These are phyloP conservation scores for Lamprologus sp. DNA, from an alignment of 2,113 vertebrate species.

Conservation along the genomic window DNA sequence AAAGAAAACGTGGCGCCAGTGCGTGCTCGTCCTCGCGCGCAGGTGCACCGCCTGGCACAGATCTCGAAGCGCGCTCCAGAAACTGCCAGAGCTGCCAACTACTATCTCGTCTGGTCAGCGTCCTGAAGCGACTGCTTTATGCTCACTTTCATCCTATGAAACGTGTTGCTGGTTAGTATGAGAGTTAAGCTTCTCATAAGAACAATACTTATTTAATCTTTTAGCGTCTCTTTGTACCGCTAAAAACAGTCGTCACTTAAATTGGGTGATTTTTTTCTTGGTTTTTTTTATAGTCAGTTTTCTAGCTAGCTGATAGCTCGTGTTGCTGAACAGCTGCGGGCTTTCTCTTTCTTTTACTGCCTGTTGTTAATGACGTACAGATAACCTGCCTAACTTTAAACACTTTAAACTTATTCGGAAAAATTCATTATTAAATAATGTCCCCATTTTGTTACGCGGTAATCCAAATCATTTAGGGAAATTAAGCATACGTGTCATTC, in stretches of 20 bases:
- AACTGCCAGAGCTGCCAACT: background rate
- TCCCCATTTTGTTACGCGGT: background rate
- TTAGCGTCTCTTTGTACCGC: background rate
- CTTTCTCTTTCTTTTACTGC: background rate
- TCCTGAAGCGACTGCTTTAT: fast-evolving
- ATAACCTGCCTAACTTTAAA: background rate
- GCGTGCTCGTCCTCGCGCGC: background rate
- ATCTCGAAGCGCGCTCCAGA: background rate
- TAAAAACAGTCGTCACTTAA: background rate
- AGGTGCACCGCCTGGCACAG: background rate
- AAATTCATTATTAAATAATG: background rate
- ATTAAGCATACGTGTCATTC: background rate
- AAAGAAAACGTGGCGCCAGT: background rate
- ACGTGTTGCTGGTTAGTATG: background rate
- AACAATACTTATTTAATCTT: background rate
- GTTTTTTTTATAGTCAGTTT: background rate
- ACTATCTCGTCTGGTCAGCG: background rate
- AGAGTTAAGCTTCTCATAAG: background rate
- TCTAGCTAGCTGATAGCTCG: background rate
- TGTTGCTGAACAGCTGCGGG: background rate
- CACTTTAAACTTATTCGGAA: background rate
- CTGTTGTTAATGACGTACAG: background rate
- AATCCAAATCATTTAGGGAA: background rate
- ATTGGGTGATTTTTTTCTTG: background rate
- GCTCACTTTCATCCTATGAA: background rate